A percentile compares a stretch with the other conserved stretches of the same genome.
Evolutionary conservation across 2,888 invertebrate genomes (phyloP).

Genomic region (Drepanosiphum platanoidis): DNA sequence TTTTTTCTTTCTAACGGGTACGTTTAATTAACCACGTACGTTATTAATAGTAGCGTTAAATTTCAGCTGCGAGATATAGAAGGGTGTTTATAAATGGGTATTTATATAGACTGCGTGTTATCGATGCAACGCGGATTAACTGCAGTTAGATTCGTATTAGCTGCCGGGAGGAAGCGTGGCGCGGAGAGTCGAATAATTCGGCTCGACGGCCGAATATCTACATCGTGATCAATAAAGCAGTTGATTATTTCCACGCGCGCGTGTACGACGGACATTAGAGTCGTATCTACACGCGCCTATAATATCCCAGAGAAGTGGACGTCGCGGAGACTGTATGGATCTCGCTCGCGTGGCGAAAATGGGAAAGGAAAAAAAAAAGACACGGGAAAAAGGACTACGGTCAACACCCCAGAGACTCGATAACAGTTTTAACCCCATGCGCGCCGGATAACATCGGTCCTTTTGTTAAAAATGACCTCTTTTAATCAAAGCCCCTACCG

Average conservation of each 20-base stretch:
- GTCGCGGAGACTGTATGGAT: not conserved
- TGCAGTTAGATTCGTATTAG: constrained; percentile 20
- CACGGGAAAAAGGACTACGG: constrained; percentile 40
- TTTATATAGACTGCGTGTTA: not conserved
- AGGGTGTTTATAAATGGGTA: not conserved
- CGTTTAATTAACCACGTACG: not conserved
- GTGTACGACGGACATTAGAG: not conserved
- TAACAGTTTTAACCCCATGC: constrained; percentile 49
- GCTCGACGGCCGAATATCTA: not conserved
- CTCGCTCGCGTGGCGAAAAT: not conserved
- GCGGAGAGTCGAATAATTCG: not conserved
- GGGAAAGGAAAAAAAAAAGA: no score
- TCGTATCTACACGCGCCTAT: constrained; percentile 31
- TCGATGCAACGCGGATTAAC: not conserved
- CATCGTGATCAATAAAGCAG: not conserved
- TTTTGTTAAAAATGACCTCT: constrained; percentile 61
- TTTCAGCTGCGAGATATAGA: not conserved
- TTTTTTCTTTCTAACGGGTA: no score
- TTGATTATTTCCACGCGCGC: constrained; percentile 26
- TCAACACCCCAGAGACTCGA: constrained; percentile 58
- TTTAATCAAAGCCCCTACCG: constrained; percentile 56
- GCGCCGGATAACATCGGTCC: constrained; percentile 50
- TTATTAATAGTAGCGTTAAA: not conserved
- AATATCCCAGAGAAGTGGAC: constrained; percentile 13
- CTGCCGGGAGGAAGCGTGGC: not conserved